Percentiles rank a stretch among this genome's conserved stretches.
Evolutionary conservation across 2,797 vertebrate species (phyloP).

Genomic region (Podargus strigoides): DNA sequence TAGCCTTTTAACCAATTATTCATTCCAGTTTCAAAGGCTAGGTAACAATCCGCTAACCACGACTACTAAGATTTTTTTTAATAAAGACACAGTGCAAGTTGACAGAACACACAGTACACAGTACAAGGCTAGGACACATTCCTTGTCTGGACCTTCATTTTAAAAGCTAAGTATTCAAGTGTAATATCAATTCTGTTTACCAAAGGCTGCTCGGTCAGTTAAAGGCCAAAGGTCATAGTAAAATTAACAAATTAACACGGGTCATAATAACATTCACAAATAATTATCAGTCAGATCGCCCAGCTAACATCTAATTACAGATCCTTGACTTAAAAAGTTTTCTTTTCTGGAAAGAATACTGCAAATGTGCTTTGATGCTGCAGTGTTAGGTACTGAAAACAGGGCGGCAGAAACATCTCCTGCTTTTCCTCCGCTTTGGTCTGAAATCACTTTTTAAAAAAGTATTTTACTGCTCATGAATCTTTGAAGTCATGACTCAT

Average conservation of each 20-base stretch:
- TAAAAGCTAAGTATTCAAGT: background rate
- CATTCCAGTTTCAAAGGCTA: background rate
- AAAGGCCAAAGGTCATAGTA: background rate
- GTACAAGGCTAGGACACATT: background rate
- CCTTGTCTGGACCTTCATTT: background rate
- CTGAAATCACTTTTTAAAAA: background rate
- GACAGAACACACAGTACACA: background rate
- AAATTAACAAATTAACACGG: background rate
- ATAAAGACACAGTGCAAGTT: background rate
- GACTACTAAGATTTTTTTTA: background rate
- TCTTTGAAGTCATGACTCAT: background rate
- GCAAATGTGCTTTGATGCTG: background rate
- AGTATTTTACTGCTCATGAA: background rate
- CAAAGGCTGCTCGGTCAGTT: background rate
- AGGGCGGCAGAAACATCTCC: background rate
- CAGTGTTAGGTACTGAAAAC: background rate
- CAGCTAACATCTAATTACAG: slow-evolving; percentile 28
- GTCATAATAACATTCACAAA: background rate
- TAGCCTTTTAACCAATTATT: slow-evolving; percentile 5
- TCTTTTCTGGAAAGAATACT: background rate
- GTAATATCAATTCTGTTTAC: background rate
- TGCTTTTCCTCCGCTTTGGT: background rate
- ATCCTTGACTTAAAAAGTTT: background rate
- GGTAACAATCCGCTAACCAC: slow-evolving; percentile 27
- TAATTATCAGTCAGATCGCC: background rate